Percentiles rank a stretch among this genome's conserved stretches.
phyloP scores from a whole-genome alignment of 2,888 invertebrate species.

The Zygaena filipendulae region DNA sequence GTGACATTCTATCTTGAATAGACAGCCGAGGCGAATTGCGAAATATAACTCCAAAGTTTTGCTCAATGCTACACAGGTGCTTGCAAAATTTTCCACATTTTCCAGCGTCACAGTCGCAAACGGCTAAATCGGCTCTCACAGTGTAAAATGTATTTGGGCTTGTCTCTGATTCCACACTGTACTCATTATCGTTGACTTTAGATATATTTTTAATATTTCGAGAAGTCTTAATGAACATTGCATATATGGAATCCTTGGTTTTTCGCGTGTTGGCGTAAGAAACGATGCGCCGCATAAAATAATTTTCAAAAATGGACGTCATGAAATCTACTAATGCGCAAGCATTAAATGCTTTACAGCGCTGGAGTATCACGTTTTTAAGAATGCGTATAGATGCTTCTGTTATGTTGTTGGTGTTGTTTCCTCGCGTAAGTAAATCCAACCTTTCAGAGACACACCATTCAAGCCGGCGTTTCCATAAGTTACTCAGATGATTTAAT shows the following conservation, averaged over 20 bases:
- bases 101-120: too few relatives aligned
- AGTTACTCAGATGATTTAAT: conserved; percentile 12
- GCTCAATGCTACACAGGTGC: too few relatives aligned
- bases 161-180: conserved; percentile 14
- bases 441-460: conserved; percentile 14
- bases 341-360: conserved; percentile 18
- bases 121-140: too few relatives aligned
- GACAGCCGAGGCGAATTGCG: too few relatives aligned
- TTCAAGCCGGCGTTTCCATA: conserved; percentile 13
- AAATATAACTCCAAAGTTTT: too few relatives aligned
- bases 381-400: conserved; percentile 18
- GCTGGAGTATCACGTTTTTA: too few relatives aligned
- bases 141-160: too few relatives aligned
- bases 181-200: conserved; percentile 13
- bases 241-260: conserved; percentile 10
- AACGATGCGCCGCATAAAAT: conserved; percentile 8
- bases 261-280: conserved; percentile 10
- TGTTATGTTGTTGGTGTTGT: conserved; percentile 17
- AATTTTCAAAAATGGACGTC: conserved; percentile 12
- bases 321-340: conserved; percentile 14
- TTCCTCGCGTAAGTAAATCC: conserved; percentile 15
- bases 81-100: too few relatives aligned
- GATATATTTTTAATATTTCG: conserved; percentile 11
- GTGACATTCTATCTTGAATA: too few relatives aligned
- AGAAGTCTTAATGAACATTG: conserved; percentile 12